Evolutionary conservation across 1,140 invertebrate genomes (phyloP).

Genomic region (roundworm (Caenorhabditis elegans)): DNA sequence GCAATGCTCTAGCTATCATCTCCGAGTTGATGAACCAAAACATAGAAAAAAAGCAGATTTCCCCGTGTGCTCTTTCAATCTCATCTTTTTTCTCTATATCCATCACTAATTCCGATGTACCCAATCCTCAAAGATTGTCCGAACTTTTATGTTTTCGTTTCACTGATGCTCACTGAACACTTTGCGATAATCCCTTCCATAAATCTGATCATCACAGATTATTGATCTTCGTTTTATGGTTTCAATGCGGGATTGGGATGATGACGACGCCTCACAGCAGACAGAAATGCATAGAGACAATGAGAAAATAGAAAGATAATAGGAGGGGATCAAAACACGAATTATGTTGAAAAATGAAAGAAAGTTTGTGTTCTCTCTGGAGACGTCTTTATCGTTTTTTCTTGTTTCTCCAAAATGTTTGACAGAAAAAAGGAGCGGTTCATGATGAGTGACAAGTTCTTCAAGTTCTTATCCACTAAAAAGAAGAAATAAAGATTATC

Average conservation of each 20-base stretch:
- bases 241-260: background rate
- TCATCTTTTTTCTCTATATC: no score
- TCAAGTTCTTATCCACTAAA: background rate
- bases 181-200: no score
- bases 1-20: no score
- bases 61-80: no score
- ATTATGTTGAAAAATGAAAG: background rate
- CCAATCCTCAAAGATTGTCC: background rate
- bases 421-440: background rate
- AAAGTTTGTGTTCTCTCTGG: background rate
- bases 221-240: slow-evolving; percentile 10
- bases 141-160: background rate
- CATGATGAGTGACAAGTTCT: background rate
- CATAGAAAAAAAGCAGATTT: no score
- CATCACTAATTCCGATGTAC: no score
- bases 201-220: background rate
- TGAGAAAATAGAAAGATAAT: background rate
- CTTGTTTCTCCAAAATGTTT: background rate
- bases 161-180: background rate
- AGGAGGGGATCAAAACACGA: background rate
- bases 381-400: background rate
- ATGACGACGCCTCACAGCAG: no score
- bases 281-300: no score
- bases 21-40: no score
- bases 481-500: background rate